Conservation (phyloP, 2,888 invertebrate species). For the Drosophila limbata region DNA sequence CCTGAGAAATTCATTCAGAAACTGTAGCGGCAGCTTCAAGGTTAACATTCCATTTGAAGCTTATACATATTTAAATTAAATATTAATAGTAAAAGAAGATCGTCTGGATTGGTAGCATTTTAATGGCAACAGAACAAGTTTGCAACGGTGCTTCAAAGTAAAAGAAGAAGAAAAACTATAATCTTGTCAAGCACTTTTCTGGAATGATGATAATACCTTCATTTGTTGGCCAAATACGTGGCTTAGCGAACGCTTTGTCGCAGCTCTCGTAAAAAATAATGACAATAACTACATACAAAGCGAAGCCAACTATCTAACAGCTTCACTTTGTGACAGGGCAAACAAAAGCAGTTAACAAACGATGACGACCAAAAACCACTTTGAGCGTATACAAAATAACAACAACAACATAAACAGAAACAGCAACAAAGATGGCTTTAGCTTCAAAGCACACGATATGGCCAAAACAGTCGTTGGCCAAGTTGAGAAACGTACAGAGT, state of each 20-base stretch:
- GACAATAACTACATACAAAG: conserved; percentile 28
- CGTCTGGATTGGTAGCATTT: conserved; percentile 25
- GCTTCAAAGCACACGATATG: conserved; percentile 57
- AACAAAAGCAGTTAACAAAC: conserved; percentile 75
- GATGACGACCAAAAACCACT: conserved; percentile 71
- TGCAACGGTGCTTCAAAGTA: not conserved
- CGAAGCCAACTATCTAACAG: conserved; percentile 49
- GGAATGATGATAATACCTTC: conserved; percentile 9
- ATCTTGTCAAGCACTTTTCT: conserved; percentile 2
- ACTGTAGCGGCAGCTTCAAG: conserved; percentile 52
- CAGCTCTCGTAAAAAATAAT: conserved; percentile 31
- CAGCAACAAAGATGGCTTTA: conserved; percentile 15
- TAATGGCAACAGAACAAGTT: conserved; percentile 33
- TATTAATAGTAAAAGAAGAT: conserved; percentile 3
- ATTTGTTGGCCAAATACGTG: conserved; percentile 22
- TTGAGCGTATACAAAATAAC: conserved; percentile 43
- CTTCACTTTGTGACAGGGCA: conserved; percentile 59
- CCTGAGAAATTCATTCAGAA: conserved; percentile 58
- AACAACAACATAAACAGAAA: conserved; percentile 12
- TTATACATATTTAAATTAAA: conserved; percentile 32
- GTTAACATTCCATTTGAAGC: conserved; percentile 20
- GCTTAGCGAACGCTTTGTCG: conserved; percentile 23
- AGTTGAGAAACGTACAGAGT: conserved; percentile 1
- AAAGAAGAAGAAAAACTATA: not conserved
- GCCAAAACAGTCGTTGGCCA: conserved; percentile 52